Percentiles rank a stretch among this genome's conserved stretches.
phyloP scores from a whole-genome alignment of 2,113 vertebrate species.

The Rhynchopsitta pachyrhyncha region DNA sequence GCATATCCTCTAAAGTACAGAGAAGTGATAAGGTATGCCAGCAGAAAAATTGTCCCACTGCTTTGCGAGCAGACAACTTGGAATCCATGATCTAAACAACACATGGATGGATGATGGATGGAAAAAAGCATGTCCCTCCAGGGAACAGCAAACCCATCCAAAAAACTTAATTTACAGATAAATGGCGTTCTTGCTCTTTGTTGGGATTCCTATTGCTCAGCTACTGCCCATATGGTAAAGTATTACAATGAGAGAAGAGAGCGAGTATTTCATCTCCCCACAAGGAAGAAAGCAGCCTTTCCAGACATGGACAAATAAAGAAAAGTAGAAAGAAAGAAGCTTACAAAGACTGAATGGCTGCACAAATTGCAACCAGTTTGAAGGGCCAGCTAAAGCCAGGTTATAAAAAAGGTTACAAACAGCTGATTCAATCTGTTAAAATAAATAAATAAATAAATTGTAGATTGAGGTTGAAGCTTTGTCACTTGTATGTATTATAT shows the following conservation, averaged over 20 bases:
- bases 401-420: background rate
- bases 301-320: background rate
- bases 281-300: background rate
- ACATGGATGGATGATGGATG: background rate
- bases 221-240: background rate
- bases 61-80: background rate
- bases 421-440: background rate
- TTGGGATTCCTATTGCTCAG: background rate
- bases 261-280: background rate
- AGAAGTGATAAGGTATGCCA: background rate
- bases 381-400: background rate
- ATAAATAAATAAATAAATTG: background rate
- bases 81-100: background rate
- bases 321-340: background rate
- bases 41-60: background rate
- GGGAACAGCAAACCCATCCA: background rate
- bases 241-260: background rate
- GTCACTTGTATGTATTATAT: background rate
- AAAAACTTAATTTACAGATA: background rate
- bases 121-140: background rate
- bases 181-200: background rate
- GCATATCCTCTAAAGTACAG: background rate
- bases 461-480: background rate
- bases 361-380: background rate
- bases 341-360: background rate